phyloP scores from a whole-genome alignment of 2,888 invertebrate species.

The Sturmia bella region DNA sequence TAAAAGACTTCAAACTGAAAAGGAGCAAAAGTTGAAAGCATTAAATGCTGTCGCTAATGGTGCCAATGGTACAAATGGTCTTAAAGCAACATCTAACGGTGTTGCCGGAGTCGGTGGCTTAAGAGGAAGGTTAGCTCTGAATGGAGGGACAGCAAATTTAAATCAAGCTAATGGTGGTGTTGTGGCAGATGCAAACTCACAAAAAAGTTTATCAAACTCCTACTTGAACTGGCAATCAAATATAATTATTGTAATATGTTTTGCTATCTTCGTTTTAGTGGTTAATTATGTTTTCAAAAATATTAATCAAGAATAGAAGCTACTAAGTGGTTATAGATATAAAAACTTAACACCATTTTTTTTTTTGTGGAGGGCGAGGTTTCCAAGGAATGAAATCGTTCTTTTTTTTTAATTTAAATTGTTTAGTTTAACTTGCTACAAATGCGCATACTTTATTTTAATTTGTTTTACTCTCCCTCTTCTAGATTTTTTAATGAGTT shows the following conservation, averaged over 20 bases:
- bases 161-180: constrained; percentile 70
- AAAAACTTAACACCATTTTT: neutral
- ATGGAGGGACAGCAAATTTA: constrained; percentile 73
- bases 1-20: constrained; percentile 81
- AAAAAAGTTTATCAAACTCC: constrained; percentile 72
- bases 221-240: constrained; percentile 91
- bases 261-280: constrained; percentile 95
- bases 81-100: constrained; percentile 71
- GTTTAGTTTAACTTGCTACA: constrained; percentile 68
- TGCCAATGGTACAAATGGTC: constrained; percentile 66
- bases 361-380: constrained; percentile 17
- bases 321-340: constrained; percentile 37
- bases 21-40: constrained; percentile 82
- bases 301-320: constrained; percentile 84
- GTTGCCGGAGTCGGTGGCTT: constrained; percentile 41
- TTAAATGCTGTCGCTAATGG: constrained; percentile 76
- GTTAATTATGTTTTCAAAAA: constrained; percentile 95
- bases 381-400: constrained; percentile 30
- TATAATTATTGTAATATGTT: constrained; percentile 92
- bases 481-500: constrained; percentile 67
- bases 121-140: constrained; percentile 60
- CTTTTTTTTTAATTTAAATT: constrained; percentile 38
- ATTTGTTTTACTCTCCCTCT: constrained; percentile 8
- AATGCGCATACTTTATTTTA: constrained; percentile 72
- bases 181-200: constrained; percentile 60